Percentiles rank a stretch among this genome's conserved stretches.
phyloP scores from a whole-genome alignment of 2,113 vertebrate species.

The Prinia subflava region DNA sequence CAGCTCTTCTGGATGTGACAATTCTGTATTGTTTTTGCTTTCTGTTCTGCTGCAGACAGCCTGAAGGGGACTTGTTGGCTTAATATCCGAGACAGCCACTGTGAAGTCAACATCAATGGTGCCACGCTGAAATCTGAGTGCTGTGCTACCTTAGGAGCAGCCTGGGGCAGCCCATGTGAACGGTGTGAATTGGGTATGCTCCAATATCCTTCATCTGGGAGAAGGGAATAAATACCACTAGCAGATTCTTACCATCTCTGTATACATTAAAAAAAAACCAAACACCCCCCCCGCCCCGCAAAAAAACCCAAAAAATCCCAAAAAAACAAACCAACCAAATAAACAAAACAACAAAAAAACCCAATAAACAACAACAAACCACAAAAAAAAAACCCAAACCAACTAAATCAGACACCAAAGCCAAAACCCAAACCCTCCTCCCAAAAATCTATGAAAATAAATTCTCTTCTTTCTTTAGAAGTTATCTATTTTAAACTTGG shows the following conservation, averaged over 20 bases:
- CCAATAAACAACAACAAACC: not conserved
- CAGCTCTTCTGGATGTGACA: not conserved
- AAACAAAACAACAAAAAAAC: not conserved
- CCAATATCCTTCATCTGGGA: not conserved
- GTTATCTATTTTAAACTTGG: not conserved
- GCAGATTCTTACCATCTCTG: not conserved
- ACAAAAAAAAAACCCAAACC: not conserved
- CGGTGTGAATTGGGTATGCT: slow-evolving; percentile 73
- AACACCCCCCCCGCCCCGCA: not conserved
- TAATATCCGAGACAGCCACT: slow-evolving; percentile 73
- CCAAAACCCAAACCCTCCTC: rapidly evolving
- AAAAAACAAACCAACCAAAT: not conserved
- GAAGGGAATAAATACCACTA: not conserved
- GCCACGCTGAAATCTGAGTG: slow-evolving; percentile 81
- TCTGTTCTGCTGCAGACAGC: slow-evolving; percentile 68
- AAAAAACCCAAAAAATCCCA: too few relatives aligned
- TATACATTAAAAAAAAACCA: not conserved
- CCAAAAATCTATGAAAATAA: not conserved
- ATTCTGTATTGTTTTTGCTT: not conserved
- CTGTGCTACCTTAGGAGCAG: slow-evolving; percentile 78
- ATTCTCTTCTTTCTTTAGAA: not conserved
- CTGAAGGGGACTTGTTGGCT: slow-evolving; percentile 82
- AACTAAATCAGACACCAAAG: too few relatives aligned
- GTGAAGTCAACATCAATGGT: slow-evolving; percentile 81
- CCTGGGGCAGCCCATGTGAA: slow-evolving; percentile 82